Conservation (phyloP, 2,888 invertebrate genomes). For the Lottia gigantea region DNA sequence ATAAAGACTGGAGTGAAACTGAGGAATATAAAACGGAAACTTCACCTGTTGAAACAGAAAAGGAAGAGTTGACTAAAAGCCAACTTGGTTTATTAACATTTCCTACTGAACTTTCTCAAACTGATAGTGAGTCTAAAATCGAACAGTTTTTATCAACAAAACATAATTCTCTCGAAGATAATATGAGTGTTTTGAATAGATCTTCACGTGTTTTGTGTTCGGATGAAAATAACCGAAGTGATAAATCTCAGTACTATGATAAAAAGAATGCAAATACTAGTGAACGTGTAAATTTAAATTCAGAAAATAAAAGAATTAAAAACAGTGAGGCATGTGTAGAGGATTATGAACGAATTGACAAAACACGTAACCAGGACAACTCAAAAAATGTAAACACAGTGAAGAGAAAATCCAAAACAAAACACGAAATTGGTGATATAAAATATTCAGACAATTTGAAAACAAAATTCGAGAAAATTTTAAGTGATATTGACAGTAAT, state of each 20-base stretch:
- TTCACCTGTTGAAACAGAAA: not conserved
- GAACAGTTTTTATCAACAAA: not conserved
- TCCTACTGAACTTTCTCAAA: not conserved
- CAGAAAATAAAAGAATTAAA: not conserved
- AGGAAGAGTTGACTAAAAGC: not conserved
- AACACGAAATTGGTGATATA: not conserved
- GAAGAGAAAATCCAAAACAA: not conserved
- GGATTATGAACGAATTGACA: not conserved
- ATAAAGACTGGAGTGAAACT: not conserved
- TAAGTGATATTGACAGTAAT: not conserved
- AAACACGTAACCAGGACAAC: not conserved
- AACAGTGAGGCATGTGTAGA: not conserved
- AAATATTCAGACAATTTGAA: not conserved
- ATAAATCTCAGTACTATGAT: not conserved
- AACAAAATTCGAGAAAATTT: not conserved
- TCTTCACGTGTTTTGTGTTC: not conserved
- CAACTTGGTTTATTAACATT: not conserved
- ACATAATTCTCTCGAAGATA: not conserved
- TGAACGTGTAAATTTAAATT: not conserved
- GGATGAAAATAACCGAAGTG: not conserved
- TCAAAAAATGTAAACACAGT: no score
- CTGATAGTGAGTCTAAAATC: conserved; percentile 6
- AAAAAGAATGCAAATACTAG: not conserved
- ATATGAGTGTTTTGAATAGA: not conserved
- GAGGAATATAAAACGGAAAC: not conserved